phyloP scores from a whole-genome alignment of 2,888 invertebrate genomes.

The Resseliella maxima region DNA sequence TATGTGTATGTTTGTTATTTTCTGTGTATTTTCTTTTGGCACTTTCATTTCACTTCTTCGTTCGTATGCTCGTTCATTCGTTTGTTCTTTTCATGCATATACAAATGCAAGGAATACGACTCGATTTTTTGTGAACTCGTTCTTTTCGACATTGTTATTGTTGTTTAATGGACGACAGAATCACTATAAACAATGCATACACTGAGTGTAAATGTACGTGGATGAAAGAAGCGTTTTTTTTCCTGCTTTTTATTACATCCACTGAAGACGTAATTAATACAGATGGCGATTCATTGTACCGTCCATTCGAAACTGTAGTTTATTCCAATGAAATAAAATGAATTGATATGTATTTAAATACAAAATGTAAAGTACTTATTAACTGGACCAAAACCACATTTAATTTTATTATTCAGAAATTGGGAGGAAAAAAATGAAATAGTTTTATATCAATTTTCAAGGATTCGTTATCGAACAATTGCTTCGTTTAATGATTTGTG shows the following conservation, averaged over 20 bases:
- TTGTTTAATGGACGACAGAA: conserved; percentile 37
- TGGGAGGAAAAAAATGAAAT: neutral
- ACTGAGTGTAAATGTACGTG: neutral
- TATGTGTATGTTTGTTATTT: neutral
- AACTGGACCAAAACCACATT: neutral
- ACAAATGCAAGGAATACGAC: conserved; percentile 41
- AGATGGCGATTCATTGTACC: conserved; percentile 10
- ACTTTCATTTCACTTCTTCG: conserved; percentile 35
- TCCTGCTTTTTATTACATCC: neutral
- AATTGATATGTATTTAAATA: neutral
- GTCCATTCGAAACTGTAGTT: neutral
- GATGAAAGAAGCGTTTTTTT: neutral
- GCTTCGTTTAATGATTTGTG: neutral
- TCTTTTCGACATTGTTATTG: neutral
- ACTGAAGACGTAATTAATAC: conserved; percentile 39
- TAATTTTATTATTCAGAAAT: no score
- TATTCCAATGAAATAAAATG: neutral
- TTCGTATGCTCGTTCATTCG: neutral
- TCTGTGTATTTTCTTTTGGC: neutral
- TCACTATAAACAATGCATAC: conserved; percentile 43
- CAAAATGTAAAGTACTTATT: neutral
- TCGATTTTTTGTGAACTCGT: conserved; percentile 43
- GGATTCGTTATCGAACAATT: neutral
- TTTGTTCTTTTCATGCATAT: conserved; percentile 18
- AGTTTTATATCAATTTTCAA: neutral